Evolutionary conservation across 2,888 invertebrate species (phyloP).

Genomic region (Punctoribates punctum): DNA sequence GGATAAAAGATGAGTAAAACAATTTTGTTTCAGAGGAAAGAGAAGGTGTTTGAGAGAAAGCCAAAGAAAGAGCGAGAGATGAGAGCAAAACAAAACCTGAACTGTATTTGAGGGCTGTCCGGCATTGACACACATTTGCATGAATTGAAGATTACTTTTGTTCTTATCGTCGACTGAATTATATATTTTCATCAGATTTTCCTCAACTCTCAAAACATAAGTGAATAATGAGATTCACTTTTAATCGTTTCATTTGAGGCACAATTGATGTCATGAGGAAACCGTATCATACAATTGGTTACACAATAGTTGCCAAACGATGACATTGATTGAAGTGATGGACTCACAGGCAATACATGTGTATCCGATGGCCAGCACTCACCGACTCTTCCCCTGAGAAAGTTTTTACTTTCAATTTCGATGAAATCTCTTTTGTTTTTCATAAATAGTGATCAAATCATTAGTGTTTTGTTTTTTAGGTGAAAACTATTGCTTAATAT

Average conservation of each 20-base stretch:
- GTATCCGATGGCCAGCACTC: no score
- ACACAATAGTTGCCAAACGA: background rate
- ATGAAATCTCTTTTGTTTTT: no score
- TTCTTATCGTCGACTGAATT: background rate
- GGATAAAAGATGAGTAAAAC: background rate
- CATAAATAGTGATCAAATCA: no score
- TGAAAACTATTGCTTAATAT: no score
- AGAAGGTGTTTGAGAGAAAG: background rate
- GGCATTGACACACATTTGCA: constrained; percentile 27
- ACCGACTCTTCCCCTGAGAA: no score
- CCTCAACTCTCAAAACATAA: background rate
- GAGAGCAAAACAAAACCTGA: no score
- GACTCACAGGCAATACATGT: no score
- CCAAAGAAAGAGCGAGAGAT: background rate
- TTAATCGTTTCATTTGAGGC: background rate
- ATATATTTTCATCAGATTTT: constrained; percentile 19
- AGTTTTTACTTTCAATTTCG: no score
- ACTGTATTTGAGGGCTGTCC: background rate
- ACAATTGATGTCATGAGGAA: constrained; percentile 27
- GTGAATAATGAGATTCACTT: constrained; percentile 24
- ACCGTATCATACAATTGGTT: constrained; percentile 15
- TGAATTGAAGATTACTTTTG: background rate
- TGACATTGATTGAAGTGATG: constrained; percentile 12
- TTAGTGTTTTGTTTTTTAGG: no score
- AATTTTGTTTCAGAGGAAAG: background rate